Evolutionary conservation across 2,113 vertebrate species (phyloP), one percentile per base, ranked within the genome.

Genomic region (Toxotes jaculatrix): DNA sequence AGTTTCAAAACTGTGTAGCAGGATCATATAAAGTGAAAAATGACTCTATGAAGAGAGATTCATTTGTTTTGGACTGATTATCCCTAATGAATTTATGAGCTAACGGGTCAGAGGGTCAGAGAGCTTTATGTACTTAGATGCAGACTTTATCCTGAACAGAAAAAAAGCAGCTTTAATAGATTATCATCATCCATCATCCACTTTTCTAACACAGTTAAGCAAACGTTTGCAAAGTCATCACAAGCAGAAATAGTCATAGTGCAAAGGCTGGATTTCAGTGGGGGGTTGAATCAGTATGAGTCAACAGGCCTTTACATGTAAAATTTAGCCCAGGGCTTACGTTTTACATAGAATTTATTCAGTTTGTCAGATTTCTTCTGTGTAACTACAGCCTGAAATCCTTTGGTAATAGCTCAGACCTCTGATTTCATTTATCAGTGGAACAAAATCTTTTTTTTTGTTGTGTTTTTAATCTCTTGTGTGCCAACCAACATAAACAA

Each of bases 151-250:
- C 71, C 72, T 78, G 76, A 76, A 75, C 21, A 67, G 42, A 60
- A 60, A 74, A 40, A 73, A 80, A 88, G 79, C 78, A 79, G 87
- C 85, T 88, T 88, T 66, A 70, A 42, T 31, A 66, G 59, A 84
- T 80, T 42, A 62, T 74, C 66, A 83, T 68, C 45, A 19, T 55
- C 59, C 56, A 57, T n/a, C 7, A 7, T 38, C 43, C 59, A 68
- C 51, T 67, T 79, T 74, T 65, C 69, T 43, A 64, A 72, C 31
- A 67, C 19, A 49, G 5, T 34, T 64, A 19, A 32, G 65, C 34
- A 66, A 77, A 80, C 32, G n/a, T 38, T 67, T 23, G 23, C 14
- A 77, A 78, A 81, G 19, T 75, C 45, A 19, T 19, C 8, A 60
- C 4, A 60, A 71, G 69, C 68, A 83, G 45, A 31, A 61, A 56